Conservation (phyloP, 2,797 vertebrate genomes). For the Coendou prehensilis region DNA sequence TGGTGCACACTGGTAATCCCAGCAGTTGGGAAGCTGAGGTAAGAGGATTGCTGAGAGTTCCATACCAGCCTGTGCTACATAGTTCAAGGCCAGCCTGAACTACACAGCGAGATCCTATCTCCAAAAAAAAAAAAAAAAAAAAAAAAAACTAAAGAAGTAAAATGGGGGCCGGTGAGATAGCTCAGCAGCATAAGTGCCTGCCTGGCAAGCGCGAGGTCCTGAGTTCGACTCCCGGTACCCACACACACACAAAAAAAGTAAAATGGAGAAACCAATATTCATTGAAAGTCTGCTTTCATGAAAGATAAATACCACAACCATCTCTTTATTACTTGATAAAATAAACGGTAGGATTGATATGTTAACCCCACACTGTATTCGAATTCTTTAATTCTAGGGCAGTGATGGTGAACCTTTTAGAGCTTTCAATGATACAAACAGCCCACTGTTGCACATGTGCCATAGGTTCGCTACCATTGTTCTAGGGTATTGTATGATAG, state of each 20-base stretch:
- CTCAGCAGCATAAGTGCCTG: too few species aligned
- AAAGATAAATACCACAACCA: background rate
- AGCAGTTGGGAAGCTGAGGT: background rate
- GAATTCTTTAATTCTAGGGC: conserved; percentile 17
- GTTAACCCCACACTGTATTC: background rate
- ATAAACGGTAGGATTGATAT: background rate
- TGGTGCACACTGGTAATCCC: background rate
- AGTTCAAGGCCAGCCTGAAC: background rate
- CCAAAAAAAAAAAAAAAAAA: background rate
- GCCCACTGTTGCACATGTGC: background rate
- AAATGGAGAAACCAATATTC: conserved; percentile 15
- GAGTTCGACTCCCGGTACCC: too few species aligned
- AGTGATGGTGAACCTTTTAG: background rate
- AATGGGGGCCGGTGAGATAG: too few species aligned
- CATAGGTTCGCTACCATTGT: background rate
- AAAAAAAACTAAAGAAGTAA: background rate
- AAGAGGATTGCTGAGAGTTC: background rate
- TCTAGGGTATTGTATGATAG: background rate
- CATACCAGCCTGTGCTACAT: background rate
- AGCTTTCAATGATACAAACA: background rate
- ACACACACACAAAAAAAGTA: background rate
- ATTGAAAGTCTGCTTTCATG: conserved; percentile 20
- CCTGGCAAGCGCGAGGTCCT: too few species aligned
- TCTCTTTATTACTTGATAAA: background rate
- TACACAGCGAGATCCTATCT: background rate